Conservation (phyloP, 2,113 vertebrate species). For the Stercorarius parasiticus region DNA sequence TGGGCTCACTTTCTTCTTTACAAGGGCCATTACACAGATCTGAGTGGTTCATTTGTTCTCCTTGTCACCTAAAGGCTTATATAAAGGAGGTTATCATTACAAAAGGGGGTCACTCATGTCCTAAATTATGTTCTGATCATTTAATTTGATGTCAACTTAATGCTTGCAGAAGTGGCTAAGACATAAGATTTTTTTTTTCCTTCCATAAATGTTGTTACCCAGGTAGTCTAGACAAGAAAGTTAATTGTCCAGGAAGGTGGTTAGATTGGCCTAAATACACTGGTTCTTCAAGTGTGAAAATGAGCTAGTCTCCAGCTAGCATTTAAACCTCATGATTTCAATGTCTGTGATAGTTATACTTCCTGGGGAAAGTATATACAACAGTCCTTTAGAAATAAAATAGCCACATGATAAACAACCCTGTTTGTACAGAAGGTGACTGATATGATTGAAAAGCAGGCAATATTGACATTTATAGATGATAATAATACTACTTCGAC, state of each 20-base stretch:
- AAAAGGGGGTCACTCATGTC: neutral
- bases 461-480: neutral
- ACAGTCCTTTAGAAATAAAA: neutral
- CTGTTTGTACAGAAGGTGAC: neutral
- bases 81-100: neutral
- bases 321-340: neutral
- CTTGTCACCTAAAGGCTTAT: neutral
- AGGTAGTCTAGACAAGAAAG: neutral
- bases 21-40: neutral
- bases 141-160: neutral
- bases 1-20: neutral
- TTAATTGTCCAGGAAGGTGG: slow-evolving; percentile 11
- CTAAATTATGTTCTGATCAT: neutral
- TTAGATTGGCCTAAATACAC: slow-evolving; percentile 6
- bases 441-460: neutral
- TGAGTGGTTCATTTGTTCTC: slow-evolving; percentile 13
- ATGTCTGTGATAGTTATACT: neutral
- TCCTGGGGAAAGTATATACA: neutral
- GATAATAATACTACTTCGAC: neutral
- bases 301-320: neutral
- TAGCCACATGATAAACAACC: neutral
- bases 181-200: neutral
- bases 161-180: neutral
- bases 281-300: neutral
- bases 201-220: neutral